phyloP scores from a whole-genome alignment of 2,888 invertebrate genomes.

The Thera obeliscata region DNA sequence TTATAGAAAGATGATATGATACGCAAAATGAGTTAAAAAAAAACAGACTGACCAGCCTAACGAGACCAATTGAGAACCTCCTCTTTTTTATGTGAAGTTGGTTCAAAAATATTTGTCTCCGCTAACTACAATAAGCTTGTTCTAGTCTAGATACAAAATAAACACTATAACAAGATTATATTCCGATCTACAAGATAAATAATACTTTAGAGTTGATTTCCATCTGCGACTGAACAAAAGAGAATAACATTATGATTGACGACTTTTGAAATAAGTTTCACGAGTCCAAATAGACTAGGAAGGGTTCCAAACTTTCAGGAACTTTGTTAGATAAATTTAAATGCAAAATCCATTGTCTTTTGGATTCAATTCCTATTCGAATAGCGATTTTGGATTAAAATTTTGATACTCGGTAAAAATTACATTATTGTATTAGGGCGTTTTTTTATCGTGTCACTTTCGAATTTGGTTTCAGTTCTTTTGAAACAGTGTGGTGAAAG shows the following conservation, averaged over 20 bases:
- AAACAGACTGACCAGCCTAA: too few relatives aligned
- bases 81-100: too few relatives aligned
- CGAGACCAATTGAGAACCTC: too few relatives aligned
- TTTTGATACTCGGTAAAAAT: background rate
- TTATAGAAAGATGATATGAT: too few relatives aligned
- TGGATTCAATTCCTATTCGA: slow-evolving; percentile 21
- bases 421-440: too few relatives aligned
- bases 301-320: slow-evolving; percentile 25
- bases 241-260: slow-evolving; percentile 43
- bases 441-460: too few relatives aligned
- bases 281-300: slow-evolving; percentile 29
- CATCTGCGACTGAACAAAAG: slow-evolving; percentile 40
- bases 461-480: too few relatives aligned
- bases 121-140: too few relatives aligned
- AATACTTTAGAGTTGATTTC: slow-evolving; percentile 25
- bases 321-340: slow-evolving; percentile 32
- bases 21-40: too few relatives aligned
- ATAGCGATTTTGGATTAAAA: background rate
- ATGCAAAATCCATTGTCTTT: slow-evolving; percentile 32
- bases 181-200: slow-evolving; percentile 10
- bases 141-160: background rate
- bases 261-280: slow-evolving; percentile 38
- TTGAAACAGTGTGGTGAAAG: too few relatives aligned
- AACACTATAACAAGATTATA: background rate
- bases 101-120: too few relatives aligned